Conservation (phyloP, 1,140 invertebrate genomes). For the Ylistrum balloti region DNA sequence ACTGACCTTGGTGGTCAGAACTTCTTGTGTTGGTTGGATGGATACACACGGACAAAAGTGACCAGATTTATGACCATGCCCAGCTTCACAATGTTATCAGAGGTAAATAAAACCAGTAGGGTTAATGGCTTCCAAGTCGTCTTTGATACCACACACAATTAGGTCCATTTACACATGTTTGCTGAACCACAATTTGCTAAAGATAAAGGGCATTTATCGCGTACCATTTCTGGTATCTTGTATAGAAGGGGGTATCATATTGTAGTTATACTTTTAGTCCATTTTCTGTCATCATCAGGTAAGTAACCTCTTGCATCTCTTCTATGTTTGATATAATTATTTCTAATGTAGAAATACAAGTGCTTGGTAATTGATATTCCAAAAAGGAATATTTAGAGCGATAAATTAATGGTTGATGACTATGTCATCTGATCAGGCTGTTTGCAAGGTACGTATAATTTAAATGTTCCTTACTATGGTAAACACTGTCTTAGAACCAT, state of each 20-base stretch:
- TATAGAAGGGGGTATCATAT: background rate
- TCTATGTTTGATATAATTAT: background rate
- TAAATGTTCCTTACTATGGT: too few relatives aligned
- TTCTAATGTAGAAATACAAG: background rate
- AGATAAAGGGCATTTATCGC: constrained; percentile 38
- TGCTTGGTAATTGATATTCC: too few relatives aligned
- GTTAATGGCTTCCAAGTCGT: background rate
- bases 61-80: constrained; percentile 19
- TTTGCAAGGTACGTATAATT: too few relatives aligned
- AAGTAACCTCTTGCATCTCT: background rate
- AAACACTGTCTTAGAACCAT: too few relatives aligned
- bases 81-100: constrained; percentile 33
- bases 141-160: constrained; percentile 11
- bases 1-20: background rate
- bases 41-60: constrained; percentile 3
- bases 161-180: constrained; percentile 35
- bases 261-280: background rate
- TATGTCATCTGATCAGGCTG: too few relatives aligned
- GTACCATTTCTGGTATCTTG: constrained; percentile 7
- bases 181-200: constrained; percentile 17
- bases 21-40: background rate
- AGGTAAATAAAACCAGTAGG: background rate
- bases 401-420: too few relatives aligned
- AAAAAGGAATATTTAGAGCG: too few relatives aligned
- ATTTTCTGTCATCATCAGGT: background rate